These are phyloP conservation scores for Chlorodrepanis virens DNA, from an alignment of 2,113 vertebrate species.

Conservation along the genomic window DNA sequence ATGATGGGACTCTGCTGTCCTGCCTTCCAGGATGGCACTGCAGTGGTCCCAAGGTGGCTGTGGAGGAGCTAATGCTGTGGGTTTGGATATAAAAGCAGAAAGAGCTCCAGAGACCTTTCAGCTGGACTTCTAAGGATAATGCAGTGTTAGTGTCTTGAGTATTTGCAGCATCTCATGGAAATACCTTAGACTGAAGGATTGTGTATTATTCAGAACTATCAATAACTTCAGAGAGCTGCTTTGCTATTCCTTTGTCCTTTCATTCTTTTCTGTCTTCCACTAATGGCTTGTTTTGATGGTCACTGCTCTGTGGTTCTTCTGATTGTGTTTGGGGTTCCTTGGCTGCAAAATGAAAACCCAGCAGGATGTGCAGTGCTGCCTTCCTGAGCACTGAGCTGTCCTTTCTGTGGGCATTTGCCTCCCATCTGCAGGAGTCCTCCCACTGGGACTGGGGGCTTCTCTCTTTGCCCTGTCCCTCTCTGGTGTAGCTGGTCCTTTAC, in stretches of 20 bases:
- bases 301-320: background rate
- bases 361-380: background rate
- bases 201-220: background rate
- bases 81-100: background rate
- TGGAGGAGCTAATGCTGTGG: background rate
- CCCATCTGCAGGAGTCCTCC: background rate
- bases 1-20: background rate
- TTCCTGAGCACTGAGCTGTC: background rate
- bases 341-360: background rate
- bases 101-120: background rate
- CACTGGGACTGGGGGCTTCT: fast-evolving
- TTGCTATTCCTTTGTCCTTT: background rate
- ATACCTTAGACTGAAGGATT: background rate
- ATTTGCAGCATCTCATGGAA: background rate
- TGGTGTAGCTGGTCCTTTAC: fast-evolving
- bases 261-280: background rate
- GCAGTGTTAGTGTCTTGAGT: background rate
- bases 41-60: background rate
- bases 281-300: background rate
- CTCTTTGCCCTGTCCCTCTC: background rate
- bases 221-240: background rate
- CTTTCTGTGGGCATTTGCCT: background rate
- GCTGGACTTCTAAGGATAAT: background rate
- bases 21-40: background rate
- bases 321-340: background rate